These are phyloP conservation scores for Gnathonemus echidnorhynchus DNA, from an alignment of 2,113 vertebrate genomes.

Conservation along the genomic window DNA sequence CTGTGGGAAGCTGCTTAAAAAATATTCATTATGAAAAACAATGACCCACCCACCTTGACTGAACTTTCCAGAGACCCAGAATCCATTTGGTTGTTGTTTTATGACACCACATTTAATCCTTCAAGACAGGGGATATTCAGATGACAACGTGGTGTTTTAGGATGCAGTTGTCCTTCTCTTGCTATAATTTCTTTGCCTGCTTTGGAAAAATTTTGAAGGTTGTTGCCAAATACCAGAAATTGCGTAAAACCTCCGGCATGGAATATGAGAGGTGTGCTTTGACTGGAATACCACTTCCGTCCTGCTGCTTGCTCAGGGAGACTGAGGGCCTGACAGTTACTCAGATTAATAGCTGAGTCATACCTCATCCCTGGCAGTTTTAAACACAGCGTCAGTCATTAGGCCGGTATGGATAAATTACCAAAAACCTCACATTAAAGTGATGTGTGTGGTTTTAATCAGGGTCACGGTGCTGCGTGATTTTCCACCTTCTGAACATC, in stretches of 20 bases:
- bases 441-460: conserved; percentile 57
- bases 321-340: background rate
- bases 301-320: background rate
- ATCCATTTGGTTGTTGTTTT: background rate
- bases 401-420: conserved; percentile 53
- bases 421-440: conserved; percentile 53
- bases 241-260: background rate
- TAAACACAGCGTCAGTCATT: conserved; percentile 63
- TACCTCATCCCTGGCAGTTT: conserved; percentile 54
- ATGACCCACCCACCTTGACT: background rate
- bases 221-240: background rate
- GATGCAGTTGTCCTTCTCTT: background rate
- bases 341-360: conserved; percentile 16
- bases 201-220: background rate
- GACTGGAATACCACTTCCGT: background rate
- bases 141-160: background rate
- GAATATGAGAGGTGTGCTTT: background rate
- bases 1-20: background rate
- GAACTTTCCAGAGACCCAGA: background rate
- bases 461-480: conserved; percentile 55
- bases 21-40: background rate
- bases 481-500: conserved; percentile 58
- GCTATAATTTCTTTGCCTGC: background rate
- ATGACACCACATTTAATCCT: background rate
- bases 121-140: background rate